Percentiles rank a stretch among this genome's conserved stretches.
phyloP scores from a whole-genome alignment of 1,140 invertebrate genomes.

The Nylanderia fulva region DNA sequence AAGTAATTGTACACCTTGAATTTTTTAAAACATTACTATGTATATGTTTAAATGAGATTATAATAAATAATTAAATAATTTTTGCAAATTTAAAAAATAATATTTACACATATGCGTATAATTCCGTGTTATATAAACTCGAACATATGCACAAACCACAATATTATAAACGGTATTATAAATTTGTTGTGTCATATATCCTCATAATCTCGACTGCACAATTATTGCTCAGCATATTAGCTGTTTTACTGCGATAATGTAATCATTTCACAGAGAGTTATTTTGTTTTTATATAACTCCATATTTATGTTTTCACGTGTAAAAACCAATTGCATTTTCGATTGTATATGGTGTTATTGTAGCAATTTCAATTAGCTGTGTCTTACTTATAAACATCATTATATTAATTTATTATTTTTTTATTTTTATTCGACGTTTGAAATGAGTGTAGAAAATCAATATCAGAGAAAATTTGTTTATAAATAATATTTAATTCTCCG shows the following conservation, averaged over 20 bases:
- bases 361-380: conserved; percentile 17
- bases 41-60: not conserved
- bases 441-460: not conserved
- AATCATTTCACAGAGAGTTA: conserved; percentile 8
- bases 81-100: not conserved
- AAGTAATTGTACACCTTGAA: not conserved
- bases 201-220: conserved; percentile 18
- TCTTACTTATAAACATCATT: not conserved
- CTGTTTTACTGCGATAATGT: conserved; percentile 31
- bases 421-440: not conserved
- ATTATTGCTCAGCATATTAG: conserved; percentile 38
- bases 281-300: conserved; percentile 18
- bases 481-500: conserved; percentile 8
- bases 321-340: conserved; percentile 10
- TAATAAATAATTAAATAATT: not conserved
- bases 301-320: not conserved
- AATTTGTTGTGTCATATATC: not conserved
- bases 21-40: not conserved
- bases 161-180: not conserved
- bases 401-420: not conserved
- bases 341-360: not conserved
- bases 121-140: not conserved
- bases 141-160: not conserved
- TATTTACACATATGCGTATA: not conserved
- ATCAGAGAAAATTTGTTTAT: not conserved